phyloP scores from a whole-genome alignment of 2,797 vertebrate species.

The Gambelia wislizenii region DNA sequence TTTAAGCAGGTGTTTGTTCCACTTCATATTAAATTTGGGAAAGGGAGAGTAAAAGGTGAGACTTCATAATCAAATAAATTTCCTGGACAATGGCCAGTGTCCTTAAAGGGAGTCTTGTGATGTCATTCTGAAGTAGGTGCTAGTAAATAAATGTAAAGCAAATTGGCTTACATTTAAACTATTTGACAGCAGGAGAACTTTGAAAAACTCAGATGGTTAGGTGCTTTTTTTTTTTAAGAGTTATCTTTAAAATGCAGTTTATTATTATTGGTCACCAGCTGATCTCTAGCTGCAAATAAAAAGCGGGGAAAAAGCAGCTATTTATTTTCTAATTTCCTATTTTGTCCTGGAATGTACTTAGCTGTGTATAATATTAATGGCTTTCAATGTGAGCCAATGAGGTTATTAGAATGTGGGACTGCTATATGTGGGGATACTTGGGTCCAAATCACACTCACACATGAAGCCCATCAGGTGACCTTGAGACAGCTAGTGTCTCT shows the following conservation, averaged over 20 bases:
- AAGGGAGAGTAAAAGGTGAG: constrained; percentile 35
- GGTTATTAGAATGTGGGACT: not conserved
- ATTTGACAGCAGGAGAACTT: constrained; percentile 18
- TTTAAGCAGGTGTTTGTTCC: constrained; percentile 68
- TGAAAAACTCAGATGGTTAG: constrained; percentile 37
- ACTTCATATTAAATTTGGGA: constrained; percentile 63
- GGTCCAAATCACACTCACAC: not conserved
- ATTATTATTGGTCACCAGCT: constrained; percentile 40
- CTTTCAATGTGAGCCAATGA: not conserved
- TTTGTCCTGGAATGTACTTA: not conserved
- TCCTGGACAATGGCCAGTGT: constrained; percentile 36
- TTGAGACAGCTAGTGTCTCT: not conserved
- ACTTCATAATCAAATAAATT: constrained; percentile 51
- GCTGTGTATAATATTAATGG: not conserved
- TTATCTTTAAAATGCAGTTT: constrained; percentile 44
- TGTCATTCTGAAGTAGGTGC: constrained; percentile 49
- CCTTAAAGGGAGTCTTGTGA: constrained; percentile 50
- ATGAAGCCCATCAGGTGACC: not conserved
- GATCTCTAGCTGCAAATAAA: constrained; percentile 37
- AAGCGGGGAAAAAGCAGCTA: constrained; percentile 11
- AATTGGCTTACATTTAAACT: constrained; percentile 53
- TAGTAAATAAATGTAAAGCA: constrained; percentile 56
- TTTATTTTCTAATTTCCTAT: constrained; percentile 30
- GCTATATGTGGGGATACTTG: not conserved
- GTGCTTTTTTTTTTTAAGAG: constrained; percentile 20